Conservation (phyloP, 1,140 invertebrate species). For the Euglossa dilemma region DNA sequence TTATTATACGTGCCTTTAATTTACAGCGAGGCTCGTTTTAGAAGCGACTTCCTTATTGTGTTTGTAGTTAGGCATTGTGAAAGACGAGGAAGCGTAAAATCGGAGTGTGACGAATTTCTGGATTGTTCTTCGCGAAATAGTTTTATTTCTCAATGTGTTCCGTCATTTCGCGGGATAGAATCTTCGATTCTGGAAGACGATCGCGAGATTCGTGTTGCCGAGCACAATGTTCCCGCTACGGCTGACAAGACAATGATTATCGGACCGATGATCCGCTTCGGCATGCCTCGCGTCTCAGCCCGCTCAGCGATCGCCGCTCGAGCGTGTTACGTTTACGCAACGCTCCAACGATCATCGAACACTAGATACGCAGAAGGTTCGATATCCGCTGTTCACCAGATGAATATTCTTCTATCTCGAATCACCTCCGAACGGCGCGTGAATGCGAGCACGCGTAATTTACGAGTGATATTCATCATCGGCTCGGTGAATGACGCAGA, state of each 20-base stretch:
- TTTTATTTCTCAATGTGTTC: neutral
- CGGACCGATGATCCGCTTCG: constrained; percentile 51
- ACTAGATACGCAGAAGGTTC: constrained; percentile 35
- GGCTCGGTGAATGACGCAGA: too few species aligned
- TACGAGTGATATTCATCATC: too few species aligned
- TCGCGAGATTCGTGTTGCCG: neutral
- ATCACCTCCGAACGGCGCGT: neutral
- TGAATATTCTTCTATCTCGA: constrained; percentile 35
- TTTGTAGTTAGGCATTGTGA: too few species aligned
- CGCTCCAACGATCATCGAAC: constrained; percentile 44
- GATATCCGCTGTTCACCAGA: constrained; percentile 34
- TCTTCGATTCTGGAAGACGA: neutral
- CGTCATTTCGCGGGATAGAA: neutral
- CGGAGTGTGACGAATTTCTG: too few species aligned
- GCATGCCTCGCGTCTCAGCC: constrained; percentile 36
- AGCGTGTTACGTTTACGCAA: constrained; percentile 49
- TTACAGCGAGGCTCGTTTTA: too few species aligned
- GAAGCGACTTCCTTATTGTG: too few species aligned
- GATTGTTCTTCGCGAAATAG: neutral
- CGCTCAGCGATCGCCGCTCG: constrained; percentile 33
- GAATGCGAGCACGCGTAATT: neutral
- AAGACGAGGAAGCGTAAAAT: too few species aligned
- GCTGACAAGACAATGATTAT: constrained; percentile 52
- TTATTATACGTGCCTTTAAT: too few species aligned
- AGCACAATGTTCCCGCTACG: constrained; percentile 23